A percentile compares a stretch with the other conserved stretches of the same genome.
These are phyloP conservation scores for Orycteropus afer DNA, from an alignment of 2,113 vertebrate species.

Conservation along the genomic window DNA sequence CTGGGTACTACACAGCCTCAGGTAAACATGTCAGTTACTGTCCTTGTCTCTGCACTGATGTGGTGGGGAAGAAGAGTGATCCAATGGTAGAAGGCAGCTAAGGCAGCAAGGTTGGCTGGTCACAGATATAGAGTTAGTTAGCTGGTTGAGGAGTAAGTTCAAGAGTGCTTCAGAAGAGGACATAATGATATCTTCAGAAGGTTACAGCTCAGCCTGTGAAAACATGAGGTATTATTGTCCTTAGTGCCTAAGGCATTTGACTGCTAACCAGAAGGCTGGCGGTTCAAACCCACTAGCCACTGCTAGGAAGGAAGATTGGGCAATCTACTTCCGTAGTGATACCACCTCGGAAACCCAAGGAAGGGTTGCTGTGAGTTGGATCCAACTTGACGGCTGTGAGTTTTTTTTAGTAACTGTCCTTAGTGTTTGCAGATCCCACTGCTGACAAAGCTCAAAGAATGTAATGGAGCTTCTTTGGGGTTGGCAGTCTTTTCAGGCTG, in stretches of 20 bases:
- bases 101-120: background rate
- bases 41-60: background rate
- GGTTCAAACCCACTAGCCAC: too few relatives aligned
- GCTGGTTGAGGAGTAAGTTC: too few relatives aligned
- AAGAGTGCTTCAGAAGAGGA: background rate
- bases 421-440: background rate
- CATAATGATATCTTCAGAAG: background rate
- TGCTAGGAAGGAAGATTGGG: too few relatives aligned
- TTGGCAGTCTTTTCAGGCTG: background rate
- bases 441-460: background rate
- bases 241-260: too few relatives aligned
- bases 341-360: too few relatives aligned
- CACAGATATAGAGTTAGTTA: background rate
- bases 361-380: too few relatives aligned
- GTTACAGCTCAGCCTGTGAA: background rate
- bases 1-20: background rate
- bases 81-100: background rate
- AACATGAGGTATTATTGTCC: background rate
- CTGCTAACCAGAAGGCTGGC: too few relatives aligned
- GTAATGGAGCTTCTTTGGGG: fast-evolving
- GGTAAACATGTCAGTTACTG: background rate
- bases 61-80: background rate
- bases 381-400: too few relatives aligned
- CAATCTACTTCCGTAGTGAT: too few relatives aligned
- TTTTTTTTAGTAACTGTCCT: too few relatives aligned